Base-by-base conservation (phyloP, 2,888 invertebrate species). In the Oscheius onirici region DNA sequence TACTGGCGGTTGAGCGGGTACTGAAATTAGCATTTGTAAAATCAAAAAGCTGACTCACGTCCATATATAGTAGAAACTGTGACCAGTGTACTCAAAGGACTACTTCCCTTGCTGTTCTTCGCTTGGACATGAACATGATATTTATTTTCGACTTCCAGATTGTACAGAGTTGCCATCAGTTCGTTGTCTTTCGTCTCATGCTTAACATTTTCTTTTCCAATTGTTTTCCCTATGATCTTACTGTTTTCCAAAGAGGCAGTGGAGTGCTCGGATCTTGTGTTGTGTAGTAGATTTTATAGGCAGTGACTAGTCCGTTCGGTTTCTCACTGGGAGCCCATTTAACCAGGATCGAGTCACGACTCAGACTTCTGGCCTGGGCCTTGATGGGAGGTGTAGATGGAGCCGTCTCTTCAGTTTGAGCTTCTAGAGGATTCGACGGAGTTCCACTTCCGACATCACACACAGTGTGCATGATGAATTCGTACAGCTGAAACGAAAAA, bases 281-380 rank as follows among this genome's bases (percentile, higher is more conserved):
- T 2, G 75, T 79, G 90, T 95, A 97, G 90, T 94, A 96, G 76
- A 97, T 94, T 90, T 95, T 95, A 91, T 79, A 77, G 20, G 74
- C 80, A 6, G 74, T 77, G 10, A 99, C 94, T 92, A 94, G 94
- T 83, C 97, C 97, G 88, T 97, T 97, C 58, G 97, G 95, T 69
- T 94, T 94, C 89, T 95, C 95, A 20, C 97, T 97, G 88, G 95
- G 95, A 85, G 95, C 94, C 99, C 99, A 99, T 88, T 95, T 94
- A 83, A 99, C 95, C 71, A 96, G 93, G 92, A 99, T 94, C 44
- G 96, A 95, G 88, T 93, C 95, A 67, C 77, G 93, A 89, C 95
- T 95, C 81, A 96, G 91, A 6, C 97, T 95, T 67, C 95, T 91
- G 66, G 95, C 96, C 90, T 94, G 93, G 49, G 71, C 65, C 89